phyloP scores from a whole-genome alignment of 2,888 invertebrate genomes.

The Synanthedon andrenaeformis region DNA sequence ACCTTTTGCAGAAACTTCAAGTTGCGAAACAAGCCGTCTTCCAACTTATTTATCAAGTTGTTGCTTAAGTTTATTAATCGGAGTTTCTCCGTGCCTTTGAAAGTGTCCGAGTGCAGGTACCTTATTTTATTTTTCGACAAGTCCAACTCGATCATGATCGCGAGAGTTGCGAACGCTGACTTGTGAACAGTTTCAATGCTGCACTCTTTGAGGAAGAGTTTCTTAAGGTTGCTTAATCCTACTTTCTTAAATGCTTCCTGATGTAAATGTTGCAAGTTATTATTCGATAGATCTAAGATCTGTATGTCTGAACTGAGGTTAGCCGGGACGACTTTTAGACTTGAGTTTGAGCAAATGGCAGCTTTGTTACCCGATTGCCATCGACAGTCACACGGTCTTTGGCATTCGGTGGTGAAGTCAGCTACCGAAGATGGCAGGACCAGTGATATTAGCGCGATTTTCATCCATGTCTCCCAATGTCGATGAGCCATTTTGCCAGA shows the following conservation, averaged over 20 bases:
- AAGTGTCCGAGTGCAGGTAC: conserved; percentile 77
- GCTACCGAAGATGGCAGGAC: conserved; percentile 44
- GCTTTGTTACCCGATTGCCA: conserved; percentile 89
- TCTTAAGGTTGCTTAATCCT: conserved; percentile 84
- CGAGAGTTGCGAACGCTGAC: conserved; percentile 80
- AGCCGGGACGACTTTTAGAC: conserved; percentile 76
- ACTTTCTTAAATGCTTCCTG: conserved; percentile 77
- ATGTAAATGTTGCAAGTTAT: conserved; percentile 73
- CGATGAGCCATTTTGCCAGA: conserved; percentile 62
- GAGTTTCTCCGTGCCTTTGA: conserved; percentile 78
- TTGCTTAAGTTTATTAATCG: conserved; percentile 80
- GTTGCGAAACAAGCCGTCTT: conserved; percentile 80
- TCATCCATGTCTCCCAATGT: conserved; percentile 64
- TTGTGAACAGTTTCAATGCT: conserved; percentile 77
- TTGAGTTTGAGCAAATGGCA: conserved; percentile 81
- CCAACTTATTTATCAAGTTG: conserved; percentile 80
- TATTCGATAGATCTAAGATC: conserved; percentile 79
- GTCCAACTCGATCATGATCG: conserved; percentile 85
- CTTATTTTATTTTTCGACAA: conserved; percentile 80
- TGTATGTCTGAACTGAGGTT: conserved; percentile 80
- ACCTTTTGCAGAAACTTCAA: conserved; percentile 82
- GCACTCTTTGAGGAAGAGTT: conserved; percentile 81
- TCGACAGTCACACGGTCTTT: conserved; percentile 81
- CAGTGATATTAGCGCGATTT: conserved; percentile 41
- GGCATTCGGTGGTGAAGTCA: conserved; percentile 74